Percentiles rank a stretch among this genome's conserved stretches.
These are phyloP conservation scores for Drosophila eohydei DNA, from an alignment of 2,888 invertebrate genomes.

Conservation along the genomic window DNA sequence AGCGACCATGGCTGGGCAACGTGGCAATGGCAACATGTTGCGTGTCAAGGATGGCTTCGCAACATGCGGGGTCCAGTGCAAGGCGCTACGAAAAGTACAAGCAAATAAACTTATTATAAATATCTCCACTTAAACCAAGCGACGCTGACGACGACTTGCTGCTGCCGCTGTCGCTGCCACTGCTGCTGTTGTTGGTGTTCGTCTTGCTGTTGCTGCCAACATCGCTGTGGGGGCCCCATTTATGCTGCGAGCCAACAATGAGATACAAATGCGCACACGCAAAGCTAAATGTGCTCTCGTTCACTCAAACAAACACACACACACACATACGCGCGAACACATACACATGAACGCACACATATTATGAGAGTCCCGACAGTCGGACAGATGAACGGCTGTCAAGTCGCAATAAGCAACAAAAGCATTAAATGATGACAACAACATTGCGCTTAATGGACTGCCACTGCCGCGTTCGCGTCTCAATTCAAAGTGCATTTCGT, in stretches of 20 bases:
- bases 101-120: constrained; percentile 82
- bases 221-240: constrained; percentile 72
- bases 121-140: constrained; percentile 76
- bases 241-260: constrained; percentile 60
- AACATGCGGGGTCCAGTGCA: constrained; percentile 49
- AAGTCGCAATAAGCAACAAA: constrained; percentile 72
- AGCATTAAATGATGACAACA: constrained; percentile 82
- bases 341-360: constrained; percentile 1
- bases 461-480: constrained; percentile 71
- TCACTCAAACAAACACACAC: constrained; percentile 38
- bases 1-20: constrained; percentile 57
- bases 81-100: constrained; percentile 61
- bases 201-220: constrained; percentile 36
- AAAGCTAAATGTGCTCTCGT: constrained; percentile 72
- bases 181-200: constrained; percentile 14
- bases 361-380: constrained; percentile 24
- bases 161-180: constrained; percentile 11
- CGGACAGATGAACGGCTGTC: constrained; percentile 56
- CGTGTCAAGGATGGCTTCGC: constrained; percentile 58
- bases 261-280: constrained; percentile 80
- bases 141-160: constrained; percentile 39
- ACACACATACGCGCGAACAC: constrained; percentile 2
- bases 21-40: constrained; percentile 75
- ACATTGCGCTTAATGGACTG: constrained; percentile 81
- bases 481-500: constrained; percentile 72